These are phyloP conservation scores for Coenonympha arcania DNA, from an alignment of 2,888 invertebrate genomes.

Conservation along the genomic window DNA sequence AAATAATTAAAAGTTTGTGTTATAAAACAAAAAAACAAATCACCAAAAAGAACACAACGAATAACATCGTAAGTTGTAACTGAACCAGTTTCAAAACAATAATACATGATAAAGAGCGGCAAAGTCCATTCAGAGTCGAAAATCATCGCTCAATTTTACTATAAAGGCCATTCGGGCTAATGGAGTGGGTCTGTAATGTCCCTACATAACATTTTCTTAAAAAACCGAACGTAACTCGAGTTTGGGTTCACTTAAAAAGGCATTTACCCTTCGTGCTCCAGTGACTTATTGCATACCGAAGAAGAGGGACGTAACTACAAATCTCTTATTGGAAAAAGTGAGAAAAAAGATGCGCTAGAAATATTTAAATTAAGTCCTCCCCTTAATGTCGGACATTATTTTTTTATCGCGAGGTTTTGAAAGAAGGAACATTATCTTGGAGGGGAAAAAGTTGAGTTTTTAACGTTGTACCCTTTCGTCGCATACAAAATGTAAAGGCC, in stretches of 20 bases:
- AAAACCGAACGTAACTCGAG: conserved; percentile 38
- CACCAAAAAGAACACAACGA: not conserved
- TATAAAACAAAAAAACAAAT: not conserved
- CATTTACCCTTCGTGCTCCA: conserved; percentile 52
- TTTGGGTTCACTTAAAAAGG: conserved; percentile 63
- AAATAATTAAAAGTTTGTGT: no score
- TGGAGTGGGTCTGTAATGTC: conserved; percentile 40
- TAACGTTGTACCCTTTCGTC: conserved; percentile 9
- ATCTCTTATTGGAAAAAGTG: conserved; percentile 23
- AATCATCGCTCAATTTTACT: conserved; percentile 30
- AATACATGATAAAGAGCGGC: conserved; percentile 9
- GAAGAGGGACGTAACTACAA: conserved; percentile 37
- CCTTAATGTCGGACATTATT: conserved; percentile 70
- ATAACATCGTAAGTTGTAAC: not conserved
- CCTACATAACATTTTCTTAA: conserved; percentile 46
- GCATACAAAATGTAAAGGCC: not conserved
- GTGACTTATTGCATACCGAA: conserved; percentile 54
- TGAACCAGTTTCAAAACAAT: not conserved
- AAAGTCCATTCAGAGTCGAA: conserved; percentile 15
- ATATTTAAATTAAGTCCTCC: conserved; percentile 71
- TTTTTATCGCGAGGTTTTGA: conserved; percentile 55
- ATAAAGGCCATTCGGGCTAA: conserved; percentile 44
- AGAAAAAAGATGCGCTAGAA: conserved; percentile 44
- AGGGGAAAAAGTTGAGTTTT: conserved; percentile 16
- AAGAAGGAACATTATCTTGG: conserved; percentile 38